Conservation (phyloP, 2,888 invertebrate species). For the Rhaphigaster nebulosa region DNA sequence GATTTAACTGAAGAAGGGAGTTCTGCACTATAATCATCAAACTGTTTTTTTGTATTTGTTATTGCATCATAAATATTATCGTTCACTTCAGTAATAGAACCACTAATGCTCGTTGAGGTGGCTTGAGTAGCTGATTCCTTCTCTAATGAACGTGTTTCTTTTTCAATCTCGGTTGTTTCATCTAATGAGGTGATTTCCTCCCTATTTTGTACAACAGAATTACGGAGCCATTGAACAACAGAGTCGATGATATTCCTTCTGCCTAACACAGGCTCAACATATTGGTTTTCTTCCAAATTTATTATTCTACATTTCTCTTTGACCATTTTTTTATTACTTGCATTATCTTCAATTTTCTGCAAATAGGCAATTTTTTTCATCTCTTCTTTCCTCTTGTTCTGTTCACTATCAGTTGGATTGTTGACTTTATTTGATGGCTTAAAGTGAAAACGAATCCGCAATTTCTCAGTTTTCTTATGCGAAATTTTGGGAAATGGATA, state of each 20-base stretch:
- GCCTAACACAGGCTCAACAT: neutral
- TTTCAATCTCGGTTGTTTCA: constrained; percentile 9
- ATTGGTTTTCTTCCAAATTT: neutral
- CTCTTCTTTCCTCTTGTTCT: neutral
- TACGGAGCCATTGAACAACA: constrained; percentile 9
- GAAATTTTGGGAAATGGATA: constrained; percentile 48
- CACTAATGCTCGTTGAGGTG: neutral
- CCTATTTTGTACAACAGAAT: neutral
- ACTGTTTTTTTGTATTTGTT: neutral
- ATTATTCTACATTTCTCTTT: neutral
- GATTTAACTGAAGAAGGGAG: neutral
- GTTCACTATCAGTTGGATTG: neutral
- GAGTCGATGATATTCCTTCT: constrained; percentile 5
- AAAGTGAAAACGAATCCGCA: constrained; percentile 28
- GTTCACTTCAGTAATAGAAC: neutral
- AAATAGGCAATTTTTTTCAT: neutral
- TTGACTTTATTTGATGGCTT: constrained; percentile 11
- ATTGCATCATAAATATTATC: neutral
- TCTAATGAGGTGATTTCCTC: neutral
- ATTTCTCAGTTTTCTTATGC: constrained; percentile 36
- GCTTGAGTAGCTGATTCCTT: neutral
- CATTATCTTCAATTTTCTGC: neutral
- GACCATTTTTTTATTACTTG: neutral
- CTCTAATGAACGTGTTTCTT: neutral
- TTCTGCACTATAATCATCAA: neutral